Percentiles rank a stretch among this genome's conserved stretches.
Evolutionary conservation across 2,797 vertebrate genomes (phyloP).

Genomic region (Alca torda): DNA sequence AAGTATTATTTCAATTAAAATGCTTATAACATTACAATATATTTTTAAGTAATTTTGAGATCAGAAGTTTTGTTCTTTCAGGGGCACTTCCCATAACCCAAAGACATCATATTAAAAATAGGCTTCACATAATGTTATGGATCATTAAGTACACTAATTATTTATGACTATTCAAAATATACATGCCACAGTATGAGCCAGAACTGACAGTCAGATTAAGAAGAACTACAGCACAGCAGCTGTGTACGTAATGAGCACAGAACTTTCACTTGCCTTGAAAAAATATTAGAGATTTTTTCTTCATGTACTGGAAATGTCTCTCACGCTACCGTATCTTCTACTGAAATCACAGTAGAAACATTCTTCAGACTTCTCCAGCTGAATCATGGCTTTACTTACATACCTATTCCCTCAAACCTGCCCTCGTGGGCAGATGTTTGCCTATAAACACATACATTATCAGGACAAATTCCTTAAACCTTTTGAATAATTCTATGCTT

Average conservation of each 20-base stretch:
- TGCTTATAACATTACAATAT: not conserved
- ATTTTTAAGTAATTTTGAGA: not conserved
- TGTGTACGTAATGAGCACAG: not conserved
- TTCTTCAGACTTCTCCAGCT: not conserved
- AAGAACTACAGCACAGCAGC: not conserved
- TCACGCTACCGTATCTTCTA: not conserved
- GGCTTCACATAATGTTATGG: not conserved
- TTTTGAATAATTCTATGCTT: not conserved
- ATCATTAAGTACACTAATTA: not conserved
- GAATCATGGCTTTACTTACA: not conserved
- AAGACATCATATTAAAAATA: not conserved
- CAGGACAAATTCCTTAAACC: not conserved
- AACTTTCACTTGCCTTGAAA: not conserved
- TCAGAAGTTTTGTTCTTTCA: not conserved
- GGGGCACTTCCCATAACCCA: not conserved
- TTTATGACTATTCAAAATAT: not conserved
- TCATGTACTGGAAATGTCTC: not conserved
- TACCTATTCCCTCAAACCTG: not conserved
- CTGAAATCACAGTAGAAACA: not conserved
- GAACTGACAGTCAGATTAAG: not conserved
- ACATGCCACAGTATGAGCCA: not conserved
- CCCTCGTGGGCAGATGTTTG: not conserved
- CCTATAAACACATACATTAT: not conserved
- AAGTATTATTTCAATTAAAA: not conserved
- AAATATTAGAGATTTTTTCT: not conserved